A percentile compares a stretch with the other conserved stretches of the same genome.
Conservation (phyloP, 2,113 vertebrate genomes). For the Menidia beryllina region DNA sequence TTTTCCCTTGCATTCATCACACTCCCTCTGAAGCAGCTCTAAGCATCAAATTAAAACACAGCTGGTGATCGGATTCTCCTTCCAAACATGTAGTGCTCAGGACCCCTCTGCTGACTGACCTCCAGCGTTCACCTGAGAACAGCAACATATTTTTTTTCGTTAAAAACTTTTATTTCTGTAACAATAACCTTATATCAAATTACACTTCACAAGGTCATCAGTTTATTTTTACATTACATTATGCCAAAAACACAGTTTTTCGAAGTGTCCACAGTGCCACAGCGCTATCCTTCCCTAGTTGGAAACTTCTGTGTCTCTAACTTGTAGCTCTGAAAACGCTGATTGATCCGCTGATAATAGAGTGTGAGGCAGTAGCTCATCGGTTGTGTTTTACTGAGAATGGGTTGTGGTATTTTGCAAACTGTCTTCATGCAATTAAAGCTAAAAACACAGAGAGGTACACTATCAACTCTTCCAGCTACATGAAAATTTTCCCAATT, state of each 20-base stretch:
- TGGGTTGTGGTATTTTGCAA: background rate
- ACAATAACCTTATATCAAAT: background rate
- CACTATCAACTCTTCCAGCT: background rate
- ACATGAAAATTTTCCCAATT: background rate
- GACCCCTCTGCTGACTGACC: conserved; percentile 26
- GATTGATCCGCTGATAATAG: no score
- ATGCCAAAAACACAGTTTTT: no score
- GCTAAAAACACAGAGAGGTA: background rate
- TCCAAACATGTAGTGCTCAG: conserved; percentile 48
- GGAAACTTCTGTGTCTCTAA: no score
- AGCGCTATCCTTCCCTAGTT: no score
- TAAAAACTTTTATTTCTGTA: background rate
- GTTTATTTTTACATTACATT: background rate
- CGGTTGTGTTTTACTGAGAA: background rate
- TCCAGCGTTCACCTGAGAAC: conserved; percentile 45
- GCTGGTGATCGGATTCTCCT: conserved; percentile 44
- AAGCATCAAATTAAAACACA: conserved; percentile 40
- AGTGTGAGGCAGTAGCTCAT: no score
- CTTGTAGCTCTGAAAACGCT: no score
- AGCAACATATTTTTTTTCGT: conserved; percentile 24
- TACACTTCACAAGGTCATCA: background rate
- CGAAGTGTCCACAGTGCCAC: no score
- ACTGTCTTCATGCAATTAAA: no score
- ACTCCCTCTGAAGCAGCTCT: conserved; percentile 31
- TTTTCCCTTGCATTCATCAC: conserved; percentile 18